Base-by-base conservation (phyloP, 2,888 invertebrate species). In the Argynnis bischoffii region DNA sequence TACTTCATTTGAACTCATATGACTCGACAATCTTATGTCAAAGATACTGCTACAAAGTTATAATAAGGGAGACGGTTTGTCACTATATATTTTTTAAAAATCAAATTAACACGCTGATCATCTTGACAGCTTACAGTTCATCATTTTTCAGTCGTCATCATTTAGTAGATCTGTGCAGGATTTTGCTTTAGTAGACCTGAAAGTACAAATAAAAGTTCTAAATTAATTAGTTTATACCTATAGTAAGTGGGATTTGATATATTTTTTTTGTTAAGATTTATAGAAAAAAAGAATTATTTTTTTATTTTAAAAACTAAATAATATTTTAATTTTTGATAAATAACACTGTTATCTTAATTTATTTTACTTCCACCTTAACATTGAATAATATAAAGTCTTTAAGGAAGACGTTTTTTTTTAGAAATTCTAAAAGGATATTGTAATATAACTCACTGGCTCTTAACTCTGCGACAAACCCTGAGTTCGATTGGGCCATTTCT, bases 401-500 rank as follows among this genome's bases (percentile, higher is more conserved):
- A 31, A n/a, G 0, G 3, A 16, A 11, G 4, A 55, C 31, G 3
- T 1, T 5, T 16, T 11, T 0, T 55, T 16, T 16, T 16, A 0
- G 26, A 1, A 11, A 35, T 35, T 8, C 8, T 35, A 35, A 35
- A 35, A 41, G 35, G 8, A 41, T 41, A 11, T 41, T 41, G 35
- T 50, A 50, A 50, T 1, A n/a, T 50, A n/a, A 85, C 91, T 86
- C 73, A 93, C 92, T 90, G 89, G 78, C 89, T 90, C 78, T 89
- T 93, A 26, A 90, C 85, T 77, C 95, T 89, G 73, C 96, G 93
- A 80, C 95, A 96, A 64, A 97, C 92, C 78, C 96, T 95, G 63
- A 97, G 92, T 67, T 96, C 96, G 63, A 97, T 95, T 63, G 96
- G 92, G 70, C 97, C 97, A 78, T 93, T 94, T 83, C 96, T 95